Evolutionary conservation across 2,797 vertebrate species (phyloP), one percentile per base, ranked within the genome.

Genomic region (Sebastes oblongus): DNA sequence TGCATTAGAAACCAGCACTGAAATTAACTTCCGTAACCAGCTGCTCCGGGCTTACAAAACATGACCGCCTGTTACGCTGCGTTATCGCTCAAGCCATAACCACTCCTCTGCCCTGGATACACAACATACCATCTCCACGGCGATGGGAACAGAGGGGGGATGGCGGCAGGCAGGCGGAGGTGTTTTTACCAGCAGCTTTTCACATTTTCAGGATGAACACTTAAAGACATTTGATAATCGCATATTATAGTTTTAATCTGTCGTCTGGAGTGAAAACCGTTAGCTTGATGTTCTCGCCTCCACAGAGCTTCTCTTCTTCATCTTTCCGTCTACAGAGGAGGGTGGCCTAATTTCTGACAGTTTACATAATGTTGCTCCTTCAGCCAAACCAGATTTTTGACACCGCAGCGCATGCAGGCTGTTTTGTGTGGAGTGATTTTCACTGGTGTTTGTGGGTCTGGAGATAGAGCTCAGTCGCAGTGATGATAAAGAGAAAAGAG

Each of bases 81-180:
- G 67, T 88, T 87, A 91, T 92, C 89, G 59, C 84, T 62, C 1
- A 46, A 62, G 74, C 61, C 65, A 70, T 61, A 75, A 72, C 71
- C 81, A 59, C 72, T 86, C 68, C 42, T 74, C 62, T 66, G 29
- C 67, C 66, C 59, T 71, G 76, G 78, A 88, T 72, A 89, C 84
- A 89, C 67, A 88, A 86, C 93, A 94, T 92, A 92, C 91, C 86
- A 82, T 92, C 90, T 85, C 94, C 89, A 92, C 16, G 67, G 91
- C 3, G 50, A 93, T 73, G 72, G 80, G 18, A 74, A 75, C 60
- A 22, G 71, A 39, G 84, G 67, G 22, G 73, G 12, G 36, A 71
- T 27, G 64, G 77, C 59, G 70, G 72, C 64, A 79, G 70, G 70
- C 60, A 79, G 36, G 59, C 42, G 6, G 55, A 67, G 77, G 54